phyloP scores from a whole-genome alignment of 2,888 invertebrate species.

The Drosophila vallismaia region DNA sequence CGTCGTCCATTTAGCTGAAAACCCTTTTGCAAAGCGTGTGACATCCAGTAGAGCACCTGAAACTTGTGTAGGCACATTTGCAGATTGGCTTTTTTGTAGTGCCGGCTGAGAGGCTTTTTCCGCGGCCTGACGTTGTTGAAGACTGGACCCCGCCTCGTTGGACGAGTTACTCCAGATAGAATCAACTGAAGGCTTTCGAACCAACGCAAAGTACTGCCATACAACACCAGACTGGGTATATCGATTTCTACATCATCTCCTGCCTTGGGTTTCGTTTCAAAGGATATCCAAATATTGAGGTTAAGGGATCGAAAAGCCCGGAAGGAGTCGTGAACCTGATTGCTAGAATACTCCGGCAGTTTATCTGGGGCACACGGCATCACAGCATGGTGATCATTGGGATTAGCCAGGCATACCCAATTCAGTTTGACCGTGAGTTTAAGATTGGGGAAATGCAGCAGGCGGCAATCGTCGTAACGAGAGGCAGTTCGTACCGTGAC shows the following conservation, averaged over 20 bases:
- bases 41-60: conserved; percentile 96
- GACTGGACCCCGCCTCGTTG: conserved; percentile 94
- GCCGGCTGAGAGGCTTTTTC: conserved; percentile 96
- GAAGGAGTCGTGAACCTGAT: conserved; percentile 97
- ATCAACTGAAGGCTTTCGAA: conserved; percentile 97
- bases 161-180: conserved; percentile 95
- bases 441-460: conserved; percentile 95
- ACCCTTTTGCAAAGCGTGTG: conserved; percentile 96
- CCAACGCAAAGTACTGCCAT: conserved; percentile 97
- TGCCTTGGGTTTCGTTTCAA: conserved; percentile 89
- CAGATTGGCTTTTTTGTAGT: conserved; percentile 94
- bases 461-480: conserved; percentile 98
- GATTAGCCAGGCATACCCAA: conserved; percentile 96
- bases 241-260: conserved; percentile 85
- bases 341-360: conserved; percentile 97
- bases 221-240: conserved; percentile 91
- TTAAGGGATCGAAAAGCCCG: conserved; percentile 96
- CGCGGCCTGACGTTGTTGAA: conserved; percentile 93
- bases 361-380: conserved; percentile 98
- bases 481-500: conserved; percentile 96
- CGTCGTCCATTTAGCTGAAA: conserved; percentile 93
- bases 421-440: conserved; percentile 92
- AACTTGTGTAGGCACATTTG: conserved; percentile 94
- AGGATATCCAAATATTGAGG: conserved; percentile 90
- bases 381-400: conserved; percentile 97